Conservation (phyloP, 1,140 invertebrate genomes). For the Pemphigus obesinymphae region DNA sequence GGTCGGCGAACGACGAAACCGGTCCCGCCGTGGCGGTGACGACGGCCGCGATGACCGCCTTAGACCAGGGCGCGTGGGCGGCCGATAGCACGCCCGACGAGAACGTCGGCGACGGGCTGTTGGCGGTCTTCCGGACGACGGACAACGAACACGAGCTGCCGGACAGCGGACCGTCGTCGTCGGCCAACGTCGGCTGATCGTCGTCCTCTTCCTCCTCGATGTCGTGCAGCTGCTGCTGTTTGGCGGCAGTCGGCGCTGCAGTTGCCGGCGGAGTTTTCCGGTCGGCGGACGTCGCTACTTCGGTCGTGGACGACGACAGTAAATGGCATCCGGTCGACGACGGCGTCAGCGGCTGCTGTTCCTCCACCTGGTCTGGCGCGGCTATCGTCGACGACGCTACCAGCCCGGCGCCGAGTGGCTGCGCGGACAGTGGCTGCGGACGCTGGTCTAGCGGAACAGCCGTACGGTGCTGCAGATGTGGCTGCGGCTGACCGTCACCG, state of each 20-base stretch:
- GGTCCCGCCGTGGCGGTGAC: neutral
- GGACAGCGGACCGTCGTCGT: constrained; percentile 38
- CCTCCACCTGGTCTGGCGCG: neutral
- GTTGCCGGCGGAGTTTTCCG: constrained; percentile 47
- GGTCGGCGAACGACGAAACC: constrained; percentile 1
- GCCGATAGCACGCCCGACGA: neutral
- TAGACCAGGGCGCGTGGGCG: neutral
- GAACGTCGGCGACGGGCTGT: constrained; percentile 29
- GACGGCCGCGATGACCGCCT: neutral
- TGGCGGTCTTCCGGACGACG: constrained; percentile 37
- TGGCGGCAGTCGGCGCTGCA: constrained; percentile 50
- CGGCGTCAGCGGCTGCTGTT: neutral
- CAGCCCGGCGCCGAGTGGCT: neutral
- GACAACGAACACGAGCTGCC: constrained; percentile 42
- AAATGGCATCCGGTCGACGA: neutral
- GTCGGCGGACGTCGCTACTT: neutral
- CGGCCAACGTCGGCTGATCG: neutral
- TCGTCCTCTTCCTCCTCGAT: constrained; percentile 56
- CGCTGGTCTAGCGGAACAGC: neutral
- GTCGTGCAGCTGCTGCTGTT: constrained; percentile 54
- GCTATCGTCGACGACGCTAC: neutral
- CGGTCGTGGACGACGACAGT: neutral
- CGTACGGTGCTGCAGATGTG: neutral
- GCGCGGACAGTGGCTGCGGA: neutral
- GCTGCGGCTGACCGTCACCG: neutral